Conservation (phyloP, 2,888 invertebrate genomes). For the Melinopterus prodromus region DNA sequence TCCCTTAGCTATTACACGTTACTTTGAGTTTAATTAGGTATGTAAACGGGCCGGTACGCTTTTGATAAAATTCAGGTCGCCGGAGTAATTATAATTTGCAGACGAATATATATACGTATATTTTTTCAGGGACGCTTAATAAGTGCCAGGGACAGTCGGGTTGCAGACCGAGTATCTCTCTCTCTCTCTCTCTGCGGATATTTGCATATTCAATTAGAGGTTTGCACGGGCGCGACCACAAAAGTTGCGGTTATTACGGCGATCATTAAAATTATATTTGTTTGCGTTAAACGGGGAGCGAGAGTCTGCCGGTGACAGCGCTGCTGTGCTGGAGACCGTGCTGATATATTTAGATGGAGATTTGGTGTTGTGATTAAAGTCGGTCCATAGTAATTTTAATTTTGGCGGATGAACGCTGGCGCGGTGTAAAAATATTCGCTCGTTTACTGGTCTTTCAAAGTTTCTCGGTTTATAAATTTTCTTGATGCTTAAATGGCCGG, state of each 20-base stretch:
- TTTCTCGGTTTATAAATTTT: too few species aligned
- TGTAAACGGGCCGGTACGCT: background rate
- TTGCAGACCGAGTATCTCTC: background rate
- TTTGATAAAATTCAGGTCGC: background rate
- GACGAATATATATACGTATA: background rate
- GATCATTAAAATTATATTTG: background rate
- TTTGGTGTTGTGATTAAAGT: background rate
- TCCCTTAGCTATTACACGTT: background rate
- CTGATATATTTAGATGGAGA: background rate
- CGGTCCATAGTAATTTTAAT: too few species aligned
- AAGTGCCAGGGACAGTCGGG: background rate
- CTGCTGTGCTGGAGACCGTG: background rate
- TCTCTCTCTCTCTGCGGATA: background rate
- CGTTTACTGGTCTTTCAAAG: too few species aligned
- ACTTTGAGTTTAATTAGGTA: background rate
- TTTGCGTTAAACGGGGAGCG: background rate
- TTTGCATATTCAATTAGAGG: constrained; percentile 4
- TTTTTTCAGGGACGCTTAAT: background rate
- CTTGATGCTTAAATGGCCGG: too few species aligned
- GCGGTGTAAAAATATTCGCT: too few species aligned
- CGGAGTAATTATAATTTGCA: background rate
- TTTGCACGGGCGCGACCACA: background rate
- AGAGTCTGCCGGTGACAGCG: background rate
- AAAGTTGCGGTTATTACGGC: background rate
- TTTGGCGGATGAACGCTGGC: too few species aligned